A percentile compares a stretch with the other conserved stretches of the same genome.
These are phyloP conservation scores for Drosophila macrothrix DNA, from an alignment of 2,888 invertebrate genomes.

Conservation along the genomic window DNA sequence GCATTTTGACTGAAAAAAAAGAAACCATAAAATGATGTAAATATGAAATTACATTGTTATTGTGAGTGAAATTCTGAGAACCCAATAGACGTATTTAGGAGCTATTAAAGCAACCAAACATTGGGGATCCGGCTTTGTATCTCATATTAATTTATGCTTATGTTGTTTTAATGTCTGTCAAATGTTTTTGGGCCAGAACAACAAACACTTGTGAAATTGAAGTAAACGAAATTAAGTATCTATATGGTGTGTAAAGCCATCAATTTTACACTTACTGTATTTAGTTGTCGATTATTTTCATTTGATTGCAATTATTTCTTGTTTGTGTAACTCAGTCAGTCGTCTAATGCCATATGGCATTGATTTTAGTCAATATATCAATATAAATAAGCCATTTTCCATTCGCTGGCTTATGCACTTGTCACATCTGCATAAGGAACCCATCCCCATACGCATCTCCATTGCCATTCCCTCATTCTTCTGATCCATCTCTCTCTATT, in stretches of 20 bases:
- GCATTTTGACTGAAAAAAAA: neutral
- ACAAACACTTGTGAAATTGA: neutral
- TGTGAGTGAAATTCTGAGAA: neutral
- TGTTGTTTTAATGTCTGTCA: neutral
- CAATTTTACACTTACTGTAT: slow-evolving; percentile 1
- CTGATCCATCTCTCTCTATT: slow-evolving; percentile 16
- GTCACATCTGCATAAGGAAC: slow-evolving; percentile 72
- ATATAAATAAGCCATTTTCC: slow-evolving; percentile 71
- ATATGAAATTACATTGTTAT: slow-evolving; percentile 15
- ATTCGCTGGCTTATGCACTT: slow-evolving; percentile 68
- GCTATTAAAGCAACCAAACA: slow-evolving; percentile 1
- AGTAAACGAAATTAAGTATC: neutral
- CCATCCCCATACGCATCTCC: neutral
- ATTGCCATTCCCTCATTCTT: neutral
- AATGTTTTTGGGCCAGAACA: neutral
- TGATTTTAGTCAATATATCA: slow-evolving; percentile 76
- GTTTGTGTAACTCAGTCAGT: slow-evolving; percentile 25
- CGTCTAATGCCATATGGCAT: slow-evolving; percentile 57
- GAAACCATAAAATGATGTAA: neutral
- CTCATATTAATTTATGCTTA: neutral
- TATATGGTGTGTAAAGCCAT: neutral
- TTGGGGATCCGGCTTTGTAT: neutral
- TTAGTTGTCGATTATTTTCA: slow-evolving; percentile 3
- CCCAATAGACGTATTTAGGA: neutral
- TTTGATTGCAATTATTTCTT: slow-evolving; percentile 19